These are phyloP conservation scores for Stenolophus ochropezus DNA, from an alignment of 2,888 invertebrate genomes.

Conservation along the genomic window DNA sequence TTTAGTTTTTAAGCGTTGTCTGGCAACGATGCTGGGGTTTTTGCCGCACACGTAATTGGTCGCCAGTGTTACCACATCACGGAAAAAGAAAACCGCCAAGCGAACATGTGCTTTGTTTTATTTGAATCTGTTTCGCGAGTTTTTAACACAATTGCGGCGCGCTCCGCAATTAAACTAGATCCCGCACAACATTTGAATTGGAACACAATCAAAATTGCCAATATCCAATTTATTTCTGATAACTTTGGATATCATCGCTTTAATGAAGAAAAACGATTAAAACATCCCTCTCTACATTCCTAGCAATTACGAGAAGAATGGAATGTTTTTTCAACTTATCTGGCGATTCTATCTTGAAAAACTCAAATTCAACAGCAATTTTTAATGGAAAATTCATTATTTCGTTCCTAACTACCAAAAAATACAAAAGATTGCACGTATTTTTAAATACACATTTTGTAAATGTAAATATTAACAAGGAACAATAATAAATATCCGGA, in stretches of 20 bases:
- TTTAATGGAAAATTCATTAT: too few species aligned
- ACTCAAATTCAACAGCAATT: too few species aligned
- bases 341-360: background rate
- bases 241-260: background rate
- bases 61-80: slow-evolving; percentile 15
- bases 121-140: slow-evolving; percentile 8
- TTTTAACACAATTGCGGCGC: slow-evolving; percentile 3
- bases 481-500: too few species aligned
- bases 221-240: slow-evolving; percentile 12
- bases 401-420: too few species aligned
- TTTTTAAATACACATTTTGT: too few species aligned
- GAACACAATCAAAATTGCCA: background rate
- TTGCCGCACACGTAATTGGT: slow-evolving; percentile 40
- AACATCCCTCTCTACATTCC: background rate
- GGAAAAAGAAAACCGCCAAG: slow-evolving; percentile 14
- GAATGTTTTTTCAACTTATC: background rate
- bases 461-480: too few species aligned
- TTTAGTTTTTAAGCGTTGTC: slow-evolving; percentile 50
- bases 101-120: slow-evolving; percentile 6
- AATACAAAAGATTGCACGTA: too few species aligned
- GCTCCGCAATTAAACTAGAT: background rate
- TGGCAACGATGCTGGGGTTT: slow-evolving; percentile 20
- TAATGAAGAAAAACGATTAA: slow-evolving; percentile 7
- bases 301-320: background rate
- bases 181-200: background rate